These are phyloP conservation scores for Petrolisthes manimaculis DNA, from an alignment of 2,888 invertebrate genomes.

Conservation along the genomic window DNA sequence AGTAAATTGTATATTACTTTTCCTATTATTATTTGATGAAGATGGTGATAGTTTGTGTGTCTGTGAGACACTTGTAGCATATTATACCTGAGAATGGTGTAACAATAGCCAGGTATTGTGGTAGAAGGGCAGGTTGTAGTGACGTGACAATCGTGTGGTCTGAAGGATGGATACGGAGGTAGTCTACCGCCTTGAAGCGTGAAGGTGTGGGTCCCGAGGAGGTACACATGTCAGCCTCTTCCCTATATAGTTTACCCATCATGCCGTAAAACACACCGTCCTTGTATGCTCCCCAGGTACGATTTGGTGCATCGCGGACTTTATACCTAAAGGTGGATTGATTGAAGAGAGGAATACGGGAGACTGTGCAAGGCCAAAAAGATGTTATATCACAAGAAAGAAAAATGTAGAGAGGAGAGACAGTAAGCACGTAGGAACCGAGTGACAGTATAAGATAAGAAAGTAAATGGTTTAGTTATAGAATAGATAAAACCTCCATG, in stretches of 20 bases:
- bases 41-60: too few species aligned
- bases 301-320: neutral
- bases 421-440: too few species aligned
- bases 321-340: neutral
- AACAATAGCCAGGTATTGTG: slow-evolving; percentile 3
- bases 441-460: neutral
- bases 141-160: neutral
- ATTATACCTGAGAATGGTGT: neutral
- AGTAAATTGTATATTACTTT: too few species aligned
- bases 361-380: too few species aligned
- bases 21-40: too few species aligned
- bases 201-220: neutral
- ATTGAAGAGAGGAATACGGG: too few species aligned
- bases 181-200: neutral
- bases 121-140: neutral
- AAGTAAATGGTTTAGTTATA: too few species aligned
- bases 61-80: too few species aligned
- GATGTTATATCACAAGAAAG: neutral
- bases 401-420: too few species aligned
- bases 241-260: neutral
- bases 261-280: neutral
- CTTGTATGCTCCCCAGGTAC: neutral
- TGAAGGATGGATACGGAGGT: neutral
- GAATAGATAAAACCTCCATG: too few species aligned
- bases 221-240: slow-evolving; percentile 9